Evolutionary conservation across 2,113 vertebrate genomes (phyloP).

Genomic region (Saccopteryx leptura): DNA sequence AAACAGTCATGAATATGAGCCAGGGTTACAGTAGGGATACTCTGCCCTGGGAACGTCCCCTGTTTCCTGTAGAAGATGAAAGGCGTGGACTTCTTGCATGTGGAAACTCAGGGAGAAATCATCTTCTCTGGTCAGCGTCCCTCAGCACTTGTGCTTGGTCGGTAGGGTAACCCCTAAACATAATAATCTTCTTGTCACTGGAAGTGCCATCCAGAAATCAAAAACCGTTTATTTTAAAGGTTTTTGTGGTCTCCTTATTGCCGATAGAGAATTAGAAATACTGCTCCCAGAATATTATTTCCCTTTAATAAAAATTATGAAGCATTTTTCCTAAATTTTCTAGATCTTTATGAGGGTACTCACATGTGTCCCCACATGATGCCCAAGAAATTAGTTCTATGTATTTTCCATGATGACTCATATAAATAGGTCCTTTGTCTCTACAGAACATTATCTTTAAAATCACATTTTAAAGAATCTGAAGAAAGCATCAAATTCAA

Average conservation of each 20-base stretch:
- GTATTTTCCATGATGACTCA: not conserved
- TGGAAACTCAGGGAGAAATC: not conserved
- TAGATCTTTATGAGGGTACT: not conserved
- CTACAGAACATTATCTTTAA: not conserved
- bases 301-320: not conserved
- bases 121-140: too few relatives aligned
- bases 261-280: not conserved
- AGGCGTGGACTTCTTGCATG: not conserved
- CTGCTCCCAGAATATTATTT: not conserved
- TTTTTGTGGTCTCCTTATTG: too few relatives aligned
- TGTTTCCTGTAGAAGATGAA: not conserved
- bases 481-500: not conserved
- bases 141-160: not conserved
- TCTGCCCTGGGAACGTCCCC: not conserved
- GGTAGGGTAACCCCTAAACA: not conserved
- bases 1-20: not conserved
- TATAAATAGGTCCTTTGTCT: not conserved
- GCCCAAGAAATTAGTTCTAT: not conserved
- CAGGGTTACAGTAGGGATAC: fast-evolving
- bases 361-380: not conserved
- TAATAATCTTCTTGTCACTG: not conserved
- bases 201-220: not conserved
- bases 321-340: not conserved
- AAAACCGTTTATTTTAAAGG: not conserved
- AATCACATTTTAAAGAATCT: not conserved